Conservation (phyloP, 2,113 vertebrate genomes). For the Mus spicilegus region DNA sequence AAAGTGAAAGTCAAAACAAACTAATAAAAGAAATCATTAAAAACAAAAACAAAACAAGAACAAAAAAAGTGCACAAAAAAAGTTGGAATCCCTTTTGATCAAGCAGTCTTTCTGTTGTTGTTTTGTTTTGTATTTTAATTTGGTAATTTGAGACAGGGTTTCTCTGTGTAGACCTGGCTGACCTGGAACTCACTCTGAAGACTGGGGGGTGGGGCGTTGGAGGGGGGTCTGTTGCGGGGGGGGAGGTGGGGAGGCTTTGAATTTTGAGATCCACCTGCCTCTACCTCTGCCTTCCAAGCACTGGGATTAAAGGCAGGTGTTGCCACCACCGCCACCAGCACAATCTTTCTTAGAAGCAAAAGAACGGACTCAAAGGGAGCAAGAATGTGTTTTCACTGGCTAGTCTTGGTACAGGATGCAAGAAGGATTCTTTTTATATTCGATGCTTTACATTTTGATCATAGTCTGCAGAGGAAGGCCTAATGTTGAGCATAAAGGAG, state of each 20-base stretch:
- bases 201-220: no score
- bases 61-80: background rate
- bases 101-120: no score
- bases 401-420: slow-evolving; percentile 20
- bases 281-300: no score
- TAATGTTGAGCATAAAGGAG: background rate
- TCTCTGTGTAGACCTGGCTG: no score
- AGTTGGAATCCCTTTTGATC: background rate
- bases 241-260: no score
- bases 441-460: background rate
- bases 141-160: no score
- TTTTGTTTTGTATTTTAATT: no score
- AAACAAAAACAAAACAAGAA: background rate
- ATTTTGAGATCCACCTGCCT: no score
- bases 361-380: slow-evolving; percentile 1
- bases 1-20: background rate
- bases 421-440: background rate
- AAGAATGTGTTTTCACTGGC: slow-evolving; percentile 38
- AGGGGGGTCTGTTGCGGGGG: no score
- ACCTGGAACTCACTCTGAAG: no score
- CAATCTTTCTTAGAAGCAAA: background rate
- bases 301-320: no score
- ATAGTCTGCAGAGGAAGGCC: background rate
- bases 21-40: background rate
- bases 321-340: no score